Evolutionary conservation across 2,888 invertebrate genomes (phyloP).

Genomic region (Icerya purchasi): DNA sequence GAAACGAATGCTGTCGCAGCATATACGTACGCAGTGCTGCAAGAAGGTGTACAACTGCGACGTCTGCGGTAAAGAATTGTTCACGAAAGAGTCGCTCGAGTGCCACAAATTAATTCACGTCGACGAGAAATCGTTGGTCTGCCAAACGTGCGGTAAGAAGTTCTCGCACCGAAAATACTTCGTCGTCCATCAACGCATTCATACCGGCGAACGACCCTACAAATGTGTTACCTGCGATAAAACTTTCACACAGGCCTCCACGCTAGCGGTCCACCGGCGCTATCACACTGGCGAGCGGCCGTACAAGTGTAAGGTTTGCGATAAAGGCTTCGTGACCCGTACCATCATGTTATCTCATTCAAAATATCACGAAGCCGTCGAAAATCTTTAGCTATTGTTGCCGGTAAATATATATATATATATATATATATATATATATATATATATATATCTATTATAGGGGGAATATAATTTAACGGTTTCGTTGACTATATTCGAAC

Average conservation of each 20-base stretch:
- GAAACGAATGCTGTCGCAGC: conserved; percentile 9
- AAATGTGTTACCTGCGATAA: conserved; percentile 15
- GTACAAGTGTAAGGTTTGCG: conserved; percentile 15
- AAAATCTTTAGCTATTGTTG: no score
- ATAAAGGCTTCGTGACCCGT: conserved; percentile 14
- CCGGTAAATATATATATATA: not conserved
- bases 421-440: not conserved
- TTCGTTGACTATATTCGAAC: no score
- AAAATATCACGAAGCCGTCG: conserved; percentile 10
- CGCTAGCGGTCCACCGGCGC: conserved; percentile 14
- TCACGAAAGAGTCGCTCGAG: conserved; percentile 8
- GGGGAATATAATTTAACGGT: no score
- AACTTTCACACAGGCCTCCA: conserved; percentile 15
- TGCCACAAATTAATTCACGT: conserved; percentile 13
- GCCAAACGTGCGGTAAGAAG: conserved; percentile 15
- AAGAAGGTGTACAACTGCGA: not conserved
- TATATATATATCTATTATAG: not conserved
- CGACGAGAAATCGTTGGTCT: conserved; percentile 14
- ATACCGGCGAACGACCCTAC: conserved; percentile 16
- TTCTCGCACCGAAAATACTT: conserved; percentile 14
- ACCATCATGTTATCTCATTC: conserved; percentile 11
- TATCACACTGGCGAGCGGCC: conserved; percentile 16
- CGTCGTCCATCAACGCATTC: conserved; percentile 15
- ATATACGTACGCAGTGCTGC: conserved; percentile 6
- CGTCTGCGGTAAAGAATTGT: conserved; percentile 6